phyloP scores from a whole-genome alignment of 2,113 vertebrate species.

The Ranitomeya variabilis region DNA sequence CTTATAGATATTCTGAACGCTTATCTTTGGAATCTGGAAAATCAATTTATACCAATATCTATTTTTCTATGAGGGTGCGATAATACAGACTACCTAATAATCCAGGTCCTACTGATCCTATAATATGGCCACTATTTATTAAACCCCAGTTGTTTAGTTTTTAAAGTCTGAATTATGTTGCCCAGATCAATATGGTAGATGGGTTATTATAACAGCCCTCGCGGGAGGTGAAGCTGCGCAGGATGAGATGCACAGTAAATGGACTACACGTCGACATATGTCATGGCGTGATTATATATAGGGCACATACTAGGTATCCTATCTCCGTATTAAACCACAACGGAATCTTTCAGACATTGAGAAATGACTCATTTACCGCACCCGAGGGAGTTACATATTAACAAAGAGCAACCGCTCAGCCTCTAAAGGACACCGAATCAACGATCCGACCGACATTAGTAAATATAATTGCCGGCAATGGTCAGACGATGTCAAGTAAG shows the following conservation, averaged over 20 bases:
- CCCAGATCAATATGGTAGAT: not conserved
- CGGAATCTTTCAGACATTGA: not conserved
- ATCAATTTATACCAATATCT: not conserved
- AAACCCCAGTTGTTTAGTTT: not conserved
- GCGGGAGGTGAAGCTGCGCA: not conserved
- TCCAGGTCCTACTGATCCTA: not conserved
- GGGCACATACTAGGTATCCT: not conserved
- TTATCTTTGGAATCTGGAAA: too few species aligned
- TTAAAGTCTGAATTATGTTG: not conserved
- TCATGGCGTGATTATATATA: not conserved
- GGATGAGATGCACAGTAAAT: not conserved
- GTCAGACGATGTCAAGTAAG: not conserved
- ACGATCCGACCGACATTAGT: not conserved
- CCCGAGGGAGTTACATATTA: not conserved
- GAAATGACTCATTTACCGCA: not conserved
- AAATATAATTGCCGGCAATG: not conserved
- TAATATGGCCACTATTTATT: not conserved
- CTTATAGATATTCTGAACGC: too few species aligned
- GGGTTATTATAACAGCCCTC: not conserved
- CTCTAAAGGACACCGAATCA: not conserved
- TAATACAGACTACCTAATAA: not conserved
- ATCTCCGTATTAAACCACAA: not conserved
- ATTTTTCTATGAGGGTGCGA: not conserved
- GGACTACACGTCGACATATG: not conserved
- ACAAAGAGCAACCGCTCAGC: not conserved